A percentile compares a stretch with the other conserved stretches of the same genome.
Conservation (phyloP, 2,888 invertebrate species). For the Vandiemenella viatica region DNA sequence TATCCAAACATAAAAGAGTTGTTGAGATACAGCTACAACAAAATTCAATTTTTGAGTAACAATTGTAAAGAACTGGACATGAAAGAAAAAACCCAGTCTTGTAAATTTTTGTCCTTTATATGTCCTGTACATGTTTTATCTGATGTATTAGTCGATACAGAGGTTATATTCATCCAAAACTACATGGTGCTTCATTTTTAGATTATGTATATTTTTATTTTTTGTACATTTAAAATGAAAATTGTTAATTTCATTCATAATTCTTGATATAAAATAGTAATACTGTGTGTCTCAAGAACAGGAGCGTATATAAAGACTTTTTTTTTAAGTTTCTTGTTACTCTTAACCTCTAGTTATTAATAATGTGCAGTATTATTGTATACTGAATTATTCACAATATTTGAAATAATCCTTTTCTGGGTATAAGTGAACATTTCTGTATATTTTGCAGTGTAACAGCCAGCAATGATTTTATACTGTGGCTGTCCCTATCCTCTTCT, state of each 20-base stretch:
- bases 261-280: constrained; percentile 14
- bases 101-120: constrained; percentile 13
- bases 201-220: constrained; percentile 17
- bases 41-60: constrained; percentile 12
- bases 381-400: constrained; percentile 17
- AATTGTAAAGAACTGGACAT: constrained; percentile 11
- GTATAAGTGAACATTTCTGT: constrained; percentile 16
- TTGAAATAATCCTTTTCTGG: constrained; percentile 14
- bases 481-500: constrained; percentile 6
- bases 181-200: constrained; percentile 18
- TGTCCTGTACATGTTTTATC: constrained; percentile 15
- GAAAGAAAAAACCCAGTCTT: constrained; percentile 9
- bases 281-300: constrained; percentile 5
- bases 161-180: constrained; percentile 17
- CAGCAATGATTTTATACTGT: constrained; percentile 14
- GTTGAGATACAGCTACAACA: constrained; percentile 12
- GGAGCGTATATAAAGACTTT: constrained; percentile 10
- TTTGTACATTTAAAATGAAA: constrained; percentile 15
- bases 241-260: constrained; percentile 10
- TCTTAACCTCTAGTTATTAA: constrained; percentile 11
- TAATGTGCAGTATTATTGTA: constrained; percentile 18
- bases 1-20: constrained; percentile 17
- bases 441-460: constrained; percentile 16
- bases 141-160: constrained; percentile 11
- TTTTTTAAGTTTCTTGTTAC: constrained; percentile 13